These are phyloP conservation scores for Lampropteryx suffumata DNA, from an alignment of 2,888 invertebrate species.

Conservation along the genomic window DNA sequence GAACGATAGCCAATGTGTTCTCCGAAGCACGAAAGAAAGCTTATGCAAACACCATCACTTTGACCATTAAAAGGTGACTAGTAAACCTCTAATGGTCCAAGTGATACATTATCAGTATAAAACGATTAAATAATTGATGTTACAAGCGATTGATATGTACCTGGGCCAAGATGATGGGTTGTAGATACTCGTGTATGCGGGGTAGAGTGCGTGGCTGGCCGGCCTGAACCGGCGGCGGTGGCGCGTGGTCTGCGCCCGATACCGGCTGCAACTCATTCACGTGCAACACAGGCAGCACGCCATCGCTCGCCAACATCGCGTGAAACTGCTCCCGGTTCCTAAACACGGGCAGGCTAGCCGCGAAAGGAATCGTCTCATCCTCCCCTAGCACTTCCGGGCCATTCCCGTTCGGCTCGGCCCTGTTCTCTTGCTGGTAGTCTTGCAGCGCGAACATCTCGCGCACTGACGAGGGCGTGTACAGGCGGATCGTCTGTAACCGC, in stretches of 20 bases:
- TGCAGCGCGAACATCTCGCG: constrained; percentile 69
- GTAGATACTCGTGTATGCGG: constrained; percentile 72
- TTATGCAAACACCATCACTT: too few species aligned
- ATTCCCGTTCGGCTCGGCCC: background rate
- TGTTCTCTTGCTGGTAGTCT: constrained; percentile 48
- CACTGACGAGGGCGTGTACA: constrained; percentile 72
- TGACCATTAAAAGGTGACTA: too few species aligned
- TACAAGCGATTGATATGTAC: constrained; percentile 38
- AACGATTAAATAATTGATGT: too few species aligned
- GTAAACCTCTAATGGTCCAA: too few species aligned
- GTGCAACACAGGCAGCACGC: constrained; percentile 80
- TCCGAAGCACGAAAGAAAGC: too few species aligned
- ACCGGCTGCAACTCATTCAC: constrained; percentile 82
- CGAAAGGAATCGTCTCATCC: background rate
- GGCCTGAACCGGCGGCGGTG: constrained; percentile 3
- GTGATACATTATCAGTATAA: too few species aligned
- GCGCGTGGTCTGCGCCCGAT: constrained; percentile 44
- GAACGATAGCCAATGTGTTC: too few species aligned
- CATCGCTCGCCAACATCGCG: constrained; percentile 57
- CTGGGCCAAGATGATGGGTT: constrained; percentile 77
- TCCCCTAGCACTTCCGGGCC: background rate
- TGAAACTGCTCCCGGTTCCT: constrained; percentile 48
- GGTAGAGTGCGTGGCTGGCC: constrained; percentile 55
- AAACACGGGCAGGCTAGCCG: constrained; percentile 10
- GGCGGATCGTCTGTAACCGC: constrained; percentile 68